A percentile compares a stretch with the other conserved stretches of the same genome.
These are phyloP conservation scores for Apolygus lucorum DNA, from an alignment of 1,140 invertebrate genomes.

Conservation along the genomic window DNA sequence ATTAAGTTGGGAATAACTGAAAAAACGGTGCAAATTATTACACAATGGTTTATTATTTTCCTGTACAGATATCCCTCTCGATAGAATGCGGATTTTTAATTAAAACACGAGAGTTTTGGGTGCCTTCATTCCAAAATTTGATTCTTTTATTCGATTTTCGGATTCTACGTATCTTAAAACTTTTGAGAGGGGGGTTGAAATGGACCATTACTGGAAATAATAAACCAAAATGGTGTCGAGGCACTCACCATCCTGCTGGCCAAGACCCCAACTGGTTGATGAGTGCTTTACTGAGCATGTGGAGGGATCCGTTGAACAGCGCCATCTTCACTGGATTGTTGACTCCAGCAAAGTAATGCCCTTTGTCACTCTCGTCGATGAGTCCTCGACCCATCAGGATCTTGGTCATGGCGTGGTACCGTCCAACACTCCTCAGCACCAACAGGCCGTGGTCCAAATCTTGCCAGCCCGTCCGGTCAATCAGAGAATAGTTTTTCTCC, in stretches of 20 bases:
- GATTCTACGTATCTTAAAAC: neutral
- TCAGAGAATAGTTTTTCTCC: too few relatives aligned
- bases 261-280: neutral
- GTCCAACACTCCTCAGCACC: neutral
- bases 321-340: too few relatives aligned
- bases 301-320: neutral
- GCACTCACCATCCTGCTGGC: neutral
- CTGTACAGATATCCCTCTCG: neutral
- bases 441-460: conserved; percentile 11
- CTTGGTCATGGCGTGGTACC: conserved; percentile 15
- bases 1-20: neutral
- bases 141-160: neutral
- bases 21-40: neutral
- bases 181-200: too few relatives aligned
- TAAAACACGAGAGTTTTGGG: neutral
- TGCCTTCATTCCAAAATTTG: neutral
- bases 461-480: neutral
- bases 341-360: neutral
- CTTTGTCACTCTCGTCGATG: neutral
- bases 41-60: neutral
- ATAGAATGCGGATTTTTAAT: neutral
- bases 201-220: too few relatives aligned
- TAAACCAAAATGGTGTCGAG: too few relatives aligned
- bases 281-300: neutral
- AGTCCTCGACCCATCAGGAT: neutral